phyloP scores from a whole-genome alignment of 2,888 invertebrate genomes.

The Andricus quercusramuli region DNA sequence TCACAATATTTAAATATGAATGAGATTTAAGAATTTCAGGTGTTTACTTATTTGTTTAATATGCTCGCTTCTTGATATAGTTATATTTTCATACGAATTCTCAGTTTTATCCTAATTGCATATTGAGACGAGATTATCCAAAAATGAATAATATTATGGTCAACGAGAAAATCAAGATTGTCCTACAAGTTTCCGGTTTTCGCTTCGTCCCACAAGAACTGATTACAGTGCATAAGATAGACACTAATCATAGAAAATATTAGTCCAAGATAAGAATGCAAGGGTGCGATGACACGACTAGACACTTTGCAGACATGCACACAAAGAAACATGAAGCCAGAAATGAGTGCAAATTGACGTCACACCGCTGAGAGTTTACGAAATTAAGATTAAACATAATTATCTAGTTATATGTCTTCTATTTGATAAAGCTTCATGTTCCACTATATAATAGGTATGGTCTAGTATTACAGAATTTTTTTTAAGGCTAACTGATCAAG shows the following conservation, averaged over 20 bases:
- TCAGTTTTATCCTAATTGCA: background rate
- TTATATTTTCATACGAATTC: background rate
- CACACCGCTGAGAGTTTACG: background rate
- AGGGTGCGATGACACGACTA: background rate
- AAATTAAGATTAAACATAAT: background rate
- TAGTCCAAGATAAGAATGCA: background rate
- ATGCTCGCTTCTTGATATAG: background rate
- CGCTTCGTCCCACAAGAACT: background rate
- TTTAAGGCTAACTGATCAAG: too few relatives aligned
- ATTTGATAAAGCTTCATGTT: background rate
- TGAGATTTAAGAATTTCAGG: too few relatives aligned
- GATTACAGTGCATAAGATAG: slow-evolving; percentile 5
- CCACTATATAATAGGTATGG: background rate
- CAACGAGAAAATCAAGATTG: background rate
- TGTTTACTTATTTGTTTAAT: background rate
- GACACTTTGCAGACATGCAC: background rate
- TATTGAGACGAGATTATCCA: background rate
- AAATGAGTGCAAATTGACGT: background rate
- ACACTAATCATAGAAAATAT: background rate
- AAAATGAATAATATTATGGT: slow-evolving; percentile 11
- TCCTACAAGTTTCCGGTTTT: slow-evolving; percentile 19
- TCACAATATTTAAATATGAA: too few relatives aligned
- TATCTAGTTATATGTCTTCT: background rate
- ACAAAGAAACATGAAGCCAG: background rate
- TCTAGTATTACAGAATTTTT: too few relatives aligned